A percentile compares a stretch with the other conserved stretches of the same genome.
Evolutionary conservation across 1,140 invertebrate genomes (phyloP).

Genomic region (Hirudo medicinalis): DNA sequence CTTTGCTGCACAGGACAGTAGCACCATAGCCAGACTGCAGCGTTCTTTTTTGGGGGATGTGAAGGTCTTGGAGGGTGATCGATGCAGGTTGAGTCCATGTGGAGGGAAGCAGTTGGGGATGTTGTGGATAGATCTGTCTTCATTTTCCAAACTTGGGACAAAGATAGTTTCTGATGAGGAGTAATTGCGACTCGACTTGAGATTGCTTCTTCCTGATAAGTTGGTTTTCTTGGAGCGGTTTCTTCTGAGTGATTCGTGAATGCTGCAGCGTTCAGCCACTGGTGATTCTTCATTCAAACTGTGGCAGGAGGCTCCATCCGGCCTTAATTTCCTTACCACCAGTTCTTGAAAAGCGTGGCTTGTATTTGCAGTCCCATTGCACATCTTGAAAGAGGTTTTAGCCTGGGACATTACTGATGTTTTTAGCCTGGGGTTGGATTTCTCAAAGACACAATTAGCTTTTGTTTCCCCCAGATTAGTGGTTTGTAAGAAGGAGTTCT

Average conservation of each 20-base stretch:
- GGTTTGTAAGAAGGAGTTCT: neutral
- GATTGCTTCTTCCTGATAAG: neutral
- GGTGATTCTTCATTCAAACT: neutral
- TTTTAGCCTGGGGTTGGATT: neutral
- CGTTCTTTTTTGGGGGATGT: neutral
- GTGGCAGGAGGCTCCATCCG: neutral
- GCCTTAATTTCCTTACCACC: constrained; percentile 1
- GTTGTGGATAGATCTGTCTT: neutral
- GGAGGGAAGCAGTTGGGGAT: neutral
- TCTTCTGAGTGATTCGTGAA: constrained; percentile 6
- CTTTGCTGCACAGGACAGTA: neutral
- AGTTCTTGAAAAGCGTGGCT: too few relatives aligned
- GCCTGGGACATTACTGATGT: neutral
- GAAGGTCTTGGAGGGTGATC: neutral
- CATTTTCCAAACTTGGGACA: neutral
- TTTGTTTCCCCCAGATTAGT: neutral
- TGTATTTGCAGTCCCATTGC: neutral
- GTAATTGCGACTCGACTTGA: neutral
- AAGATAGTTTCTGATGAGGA: constrained; percentile 3
- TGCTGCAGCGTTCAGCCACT: neutral
- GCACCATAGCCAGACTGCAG: neutral
- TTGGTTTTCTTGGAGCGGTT: neutral
- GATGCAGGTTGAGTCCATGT: neutral
- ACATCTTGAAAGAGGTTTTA: neutral
- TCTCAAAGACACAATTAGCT: too few relatives aligned